Evolutionary conservation across 2,113 vertebrate species (phyloP), one percentile per base, ranked within the genome.

Genomic region (Solea senegalensis): DNA sequence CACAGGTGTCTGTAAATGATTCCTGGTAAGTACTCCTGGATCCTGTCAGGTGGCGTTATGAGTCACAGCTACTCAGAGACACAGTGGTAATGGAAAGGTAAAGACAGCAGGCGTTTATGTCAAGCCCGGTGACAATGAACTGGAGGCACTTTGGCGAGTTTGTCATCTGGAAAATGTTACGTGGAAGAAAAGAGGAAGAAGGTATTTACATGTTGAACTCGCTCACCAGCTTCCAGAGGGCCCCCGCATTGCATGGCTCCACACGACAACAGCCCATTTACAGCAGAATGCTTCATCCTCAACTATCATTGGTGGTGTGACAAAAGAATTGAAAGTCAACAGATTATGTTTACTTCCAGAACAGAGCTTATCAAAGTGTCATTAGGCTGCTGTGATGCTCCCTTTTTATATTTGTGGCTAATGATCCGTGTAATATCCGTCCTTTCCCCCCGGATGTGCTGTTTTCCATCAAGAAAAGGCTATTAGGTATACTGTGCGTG

Each of bases 371-470:
- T 93, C 92, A 95, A 90, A 81, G 88, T 90, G 65, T 91, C 92
- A 90, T 93, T 94, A 91, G 93, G 92, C 92, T 76, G 92, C 93
- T 80, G 91, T 85, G 92, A 92, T 89, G 90, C 91, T 91, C 92
- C 82, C 88, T 84, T 86, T 86, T 90, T 92, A 94, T 94, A 92
- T 91, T 83, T 74, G 90, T 10, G 70, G 78, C 94, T 96, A 97
- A 97, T 94, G 95, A 93, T 91, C 93, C 94, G 71, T 95, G 94
- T 96, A 96, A 97, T 95, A 89, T 90, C 90, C 60, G 72, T 86
- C 66, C 89, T 79, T 88, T 72, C 74, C 90, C 69, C 79, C 64
- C 68, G 90, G 90, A 90, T 77, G 84, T 76, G 89, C 91, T 78
- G 86, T 84, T 88, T 88, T 91, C 90, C 71, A 90, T 75, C 89